Evolutionary conservation across 1,140 invertebrate genomes (phyloP), one percentile per base, ranked within the genome.

Genomic region (Cydia amplana): DNA sequence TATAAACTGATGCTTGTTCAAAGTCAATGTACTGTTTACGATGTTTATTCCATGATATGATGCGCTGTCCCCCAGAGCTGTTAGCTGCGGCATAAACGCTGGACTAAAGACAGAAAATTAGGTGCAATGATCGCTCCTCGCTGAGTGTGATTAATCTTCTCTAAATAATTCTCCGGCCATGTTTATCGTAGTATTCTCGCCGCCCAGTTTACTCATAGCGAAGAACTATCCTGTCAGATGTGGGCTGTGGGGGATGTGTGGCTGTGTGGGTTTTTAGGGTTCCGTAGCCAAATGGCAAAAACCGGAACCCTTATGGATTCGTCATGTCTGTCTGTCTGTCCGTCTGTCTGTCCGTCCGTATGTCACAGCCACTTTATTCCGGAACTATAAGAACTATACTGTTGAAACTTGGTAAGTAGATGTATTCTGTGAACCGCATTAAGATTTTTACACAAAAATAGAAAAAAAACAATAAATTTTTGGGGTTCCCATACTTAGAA

Each of bases 11-110:
- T 7, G n/a, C 43, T 46, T 55, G 2, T 60, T 60, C 20, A 23
- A 49, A 23, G 18, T 23, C 10, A 60, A 60, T 23, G 10, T 23
- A 60, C 55, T 60, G 55, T 4, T 55, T 23, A 23, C 20, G 9
- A 60, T 23, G 23, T 23, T 60, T 55, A 55, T 55, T 23, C 9
- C 32, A 6, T 40, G 65, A 79, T 81, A 79, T 78, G 79, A 81
- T 75, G 79, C 55, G 73, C 72, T 76, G 65, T 76, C 43, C 55
- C 73, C 55, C 25, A 55, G 25, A 51, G 49, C 55, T 25, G 55
- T 23, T 60, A 28, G 28, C 10, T 14, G 64, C 64, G 32, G 65
- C 65, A 36, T 70, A 70, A 70, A 70, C 36, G 65, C 36, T 43
- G 65, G 65, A 16, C 65, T 70, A 70, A 70, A 70, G 28, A 70